Base-by-base conservation (phyloP, 2,888 invertebrate genomes). In the Eubasilissa splendida region DNA sequence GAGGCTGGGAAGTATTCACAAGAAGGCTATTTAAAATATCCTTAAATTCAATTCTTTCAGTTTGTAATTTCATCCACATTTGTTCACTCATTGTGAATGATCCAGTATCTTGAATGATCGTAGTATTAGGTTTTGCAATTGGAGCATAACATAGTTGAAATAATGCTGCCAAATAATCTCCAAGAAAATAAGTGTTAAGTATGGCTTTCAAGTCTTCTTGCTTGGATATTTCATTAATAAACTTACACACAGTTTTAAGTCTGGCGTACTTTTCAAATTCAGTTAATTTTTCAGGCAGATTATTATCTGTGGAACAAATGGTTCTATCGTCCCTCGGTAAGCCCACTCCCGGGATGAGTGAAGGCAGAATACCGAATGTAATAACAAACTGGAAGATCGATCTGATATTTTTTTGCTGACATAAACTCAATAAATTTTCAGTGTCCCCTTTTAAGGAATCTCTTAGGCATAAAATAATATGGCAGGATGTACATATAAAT, bases 131-230 rank as follows among this genome's bases (percentile, higher is more conserved):
- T 87, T 93, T 92, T 83, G 91, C 92, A 54, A 95, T 85, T 8
- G 94, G 94, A 58, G 93, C 93, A 89, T 92, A 92, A 50, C 92
- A 89, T 73, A 96, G 87, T 87, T 95, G 95, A 84, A 95, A 92
- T 52, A 95, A 87, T 3, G 92, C 92, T 79, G 93, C 93, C 75
- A 96, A 87, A 84, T 95, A 89, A 86, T 92, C 91, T 86, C 90
- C 90, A 79, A 93, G 86, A 88, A 91, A 90, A 84, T 92, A 87
- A 74, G 92, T 88, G 80, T 93, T 84, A 82, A 94, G 89, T 80
- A 92, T 88, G 85, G 90, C 88, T 85, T 91, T 90, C 73, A 95
- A 87, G 82, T 92, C 89, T 84, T 89, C 88, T 83, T 90, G 85
- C 79, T 88, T 87, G 84, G 91, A 89, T 84, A 90, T 88, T 84